Evolutionary conservation across 64 coral and sea anemone genomes (phyloP).

Genomic region (Montipora sp.): DNA sequence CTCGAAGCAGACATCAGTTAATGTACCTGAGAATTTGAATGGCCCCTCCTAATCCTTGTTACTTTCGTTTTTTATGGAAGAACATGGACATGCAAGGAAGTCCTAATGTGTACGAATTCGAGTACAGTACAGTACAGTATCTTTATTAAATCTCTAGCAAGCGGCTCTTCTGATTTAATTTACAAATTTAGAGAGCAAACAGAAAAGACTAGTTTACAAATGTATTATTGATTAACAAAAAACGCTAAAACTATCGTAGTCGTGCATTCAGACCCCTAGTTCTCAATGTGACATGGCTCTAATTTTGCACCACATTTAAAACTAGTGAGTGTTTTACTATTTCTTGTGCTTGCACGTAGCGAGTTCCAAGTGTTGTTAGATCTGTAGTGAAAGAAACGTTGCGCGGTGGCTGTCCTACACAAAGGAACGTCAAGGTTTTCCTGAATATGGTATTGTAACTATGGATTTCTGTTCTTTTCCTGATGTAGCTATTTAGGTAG

Average conservation of each 20-base stretch:
- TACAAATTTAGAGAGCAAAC: not conserved
- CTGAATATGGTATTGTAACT: too few relatives aligned
- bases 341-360: too few relatives aligned
- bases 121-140: not conserved
- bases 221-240: not conserved
- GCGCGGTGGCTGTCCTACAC: too few relatives aligned
- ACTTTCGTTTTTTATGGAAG: constrained; percentile 25
- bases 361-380: too few relatives aligned
- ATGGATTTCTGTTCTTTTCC: too few relatives aligned
- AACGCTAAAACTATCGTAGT: not conserved
- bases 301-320: too few relatives aligned
- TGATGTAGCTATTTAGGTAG: too few relatives aligned
- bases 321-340: too few relatives aligned
- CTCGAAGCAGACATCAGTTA: constrained; percentile 11
- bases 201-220: not conserved
- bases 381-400: too few relatives aligned
- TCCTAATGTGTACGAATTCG: constrained; percentile 65
- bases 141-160: not conserved
- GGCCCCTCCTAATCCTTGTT: not conserved
- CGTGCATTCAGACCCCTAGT: too few relatives aligned
- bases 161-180: not conserved
- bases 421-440: too few relatives aligned
- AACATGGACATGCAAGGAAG: not conserved
- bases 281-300: too few relatives aligned
- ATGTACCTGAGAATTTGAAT: constrained; percentile 32